Conservation (phyloP, 2,888 invertebrate genomes). For the Candidula unifasciata region DNA sequence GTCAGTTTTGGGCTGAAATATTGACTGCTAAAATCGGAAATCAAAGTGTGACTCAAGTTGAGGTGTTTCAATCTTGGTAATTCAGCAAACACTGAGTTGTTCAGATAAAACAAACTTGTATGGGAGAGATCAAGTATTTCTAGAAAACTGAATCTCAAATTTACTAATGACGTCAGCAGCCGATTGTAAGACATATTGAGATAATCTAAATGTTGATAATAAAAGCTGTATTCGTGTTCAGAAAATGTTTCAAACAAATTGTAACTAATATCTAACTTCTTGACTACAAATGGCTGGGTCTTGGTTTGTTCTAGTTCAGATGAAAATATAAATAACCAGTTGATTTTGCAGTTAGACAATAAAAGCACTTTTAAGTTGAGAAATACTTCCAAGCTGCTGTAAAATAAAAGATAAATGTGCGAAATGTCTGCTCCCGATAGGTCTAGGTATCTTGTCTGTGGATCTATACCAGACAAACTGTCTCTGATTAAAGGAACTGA, state of each 20-base stretch:
- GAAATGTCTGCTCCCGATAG: too few relatives aligned
- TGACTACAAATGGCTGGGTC: too few relatives aligned
- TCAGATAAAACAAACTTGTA: neutral
- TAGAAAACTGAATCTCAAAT: neutral
- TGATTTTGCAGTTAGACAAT: neutral
- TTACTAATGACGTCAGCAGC: too few relatives aligned
- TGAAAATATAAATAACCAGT: too few relatives aligned
- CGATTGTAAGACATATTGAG: neutral
- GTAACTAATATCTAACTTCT: neutral
- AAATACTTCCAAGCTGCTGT: too few relatives aligned
- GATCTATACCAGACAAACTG: neutral
- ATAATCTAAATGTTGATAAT: neutral
- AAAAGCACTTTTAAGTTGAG: neutral
- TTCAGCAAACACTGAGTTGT: neutral
- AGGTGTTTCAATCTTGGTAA: neutral
- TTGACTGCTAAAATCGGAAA: constrained; percentile 6
- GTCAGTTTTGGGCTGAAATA: neutral
- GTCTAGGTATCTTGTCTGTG: neutral
- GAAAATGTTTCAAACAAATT: neutral
- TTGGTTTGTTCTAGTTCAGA: too few relatives aligned
- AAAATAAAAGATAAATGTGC: too few relatives aligned
- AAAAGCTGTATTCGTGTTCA: too few relatives aligned
- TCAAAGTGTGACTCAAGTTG: neutral
- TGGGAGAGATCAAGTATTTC: constrained; percentile 34
- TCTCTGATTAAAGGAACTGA: neutral